Evolutionary conservation across 2,888 invertebrate species (phyloP), one percentile per base, ranked within the genome.

Genomic region (Odontothrips loti): DNA sequence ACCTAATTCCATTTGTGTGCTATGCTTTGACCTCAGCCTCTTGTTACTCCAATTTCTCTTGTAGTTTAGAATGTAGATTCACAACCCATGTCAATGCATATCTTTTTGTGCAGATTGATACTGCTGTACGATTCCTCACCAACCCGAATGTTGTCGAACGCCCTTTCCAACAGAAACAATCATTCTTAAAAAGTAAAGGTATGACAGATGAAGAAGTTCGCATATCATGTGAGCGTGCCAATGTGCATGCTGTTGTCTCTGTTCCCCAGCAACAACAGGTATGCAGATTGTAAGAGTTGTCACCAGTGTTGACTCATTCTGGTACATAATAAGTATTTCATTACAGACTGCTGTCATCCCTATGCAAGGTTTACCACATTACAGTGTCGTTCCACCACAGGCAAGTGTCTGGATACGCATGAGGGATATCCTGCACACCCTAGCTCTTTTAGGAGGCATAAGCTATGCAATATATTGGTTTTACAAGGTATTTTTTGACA

Each of bases 361-460:
- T 12, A 75, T 75, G 68, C 23, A 75, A 1, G 27, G 27, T 12
- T 4, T 75, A 6, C 68, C 68, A 27, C 68, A 75, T 23, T 27
- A 75, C 12, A 27, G 9, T 75, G 27, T 75, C 8, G 68, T 27
- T 27, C 68, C 68, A 6, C 68, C n/a, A 27, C 68, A 23, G 23
- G 11, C 27, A 27, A 75, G 68, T 75, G 23, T 75, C 8, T 75
- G 68, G 68, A 75, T 75, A 27, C 68, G 68, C 27, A 12, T 75
- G 23, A 75, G 68, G 12, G 68, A 75, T 27, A 12, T 75, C 27
- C 23, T 75, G 27, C 68, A 75, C 27, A 75, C 23, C 27, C 68
- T 75, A 23, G 68, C 68, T 27, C 68, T 75, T 75, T 12, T 75
- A 27, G 68, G 68, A 75, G 68, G 68, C 68, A 12, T 75, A 10